Base-by-base conservation (phyloP, 37 sponge, comb jelly and placozoan species). In the Spongia lamella region DNA sequence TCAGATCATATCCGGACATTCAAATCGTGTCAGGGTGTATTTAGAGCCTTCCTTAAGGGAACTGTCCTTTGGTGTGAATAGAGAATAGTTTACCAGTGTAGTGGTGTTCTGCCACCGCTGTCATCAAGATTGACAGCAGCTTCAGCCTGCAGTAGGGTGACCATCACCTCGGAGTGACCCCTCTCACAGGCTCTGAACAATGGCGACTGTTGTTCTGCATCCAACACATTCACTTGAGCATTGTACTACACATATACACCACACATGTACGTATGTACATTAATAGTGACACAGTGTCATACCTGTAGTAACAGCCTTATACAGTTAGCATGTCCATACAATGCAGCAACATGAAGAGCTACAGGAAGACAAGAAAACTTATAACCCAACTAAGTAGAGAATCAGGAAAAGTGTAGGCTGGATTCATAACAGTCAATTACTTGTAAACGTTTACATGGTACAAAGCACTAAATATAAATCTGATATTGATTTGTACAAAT, bases 291-390 rank as follows among this genome's bases (percentile, higher is more conserved):
- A n/a, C n/a, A n/a, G n/a, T n/a, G n/a, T n/a, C 77, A 16, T 53
- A 91, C 92, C 88, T 89, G 87, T 25, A 93, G 73, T n/a, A 93
- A 66, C 38, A 90, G 47, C 27, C 79, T 85, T 9, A 80, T 67
- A 52, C 86, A 82, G 33, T 79, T 77, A 21, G 84, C 73, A 68
- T 90, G 79, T 13, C 95, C 95, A 53, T 73, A 65, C 40, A 79
- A 73, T 17, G 95, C 81, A 15, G 95, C 95, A 34, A 83, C 84
- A 65, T 94, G 95, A 29, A 94, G 80, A 17, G 92, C 95, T 85
- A 61, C 5, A 13, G 47, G 47, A 13, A 43, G 7, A 43, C 47
- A 43, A 43, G 7, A 43, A 5, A 43, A 43, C 47, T 13, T 43
- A 43, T 13, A n/a, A n/a, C n/a, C n/a, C n/a, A n/a, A n/a, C n/a